Conservation (phyloP, 2,888 invertebrate genomes). For the Pyralis farinalis region DNA sequence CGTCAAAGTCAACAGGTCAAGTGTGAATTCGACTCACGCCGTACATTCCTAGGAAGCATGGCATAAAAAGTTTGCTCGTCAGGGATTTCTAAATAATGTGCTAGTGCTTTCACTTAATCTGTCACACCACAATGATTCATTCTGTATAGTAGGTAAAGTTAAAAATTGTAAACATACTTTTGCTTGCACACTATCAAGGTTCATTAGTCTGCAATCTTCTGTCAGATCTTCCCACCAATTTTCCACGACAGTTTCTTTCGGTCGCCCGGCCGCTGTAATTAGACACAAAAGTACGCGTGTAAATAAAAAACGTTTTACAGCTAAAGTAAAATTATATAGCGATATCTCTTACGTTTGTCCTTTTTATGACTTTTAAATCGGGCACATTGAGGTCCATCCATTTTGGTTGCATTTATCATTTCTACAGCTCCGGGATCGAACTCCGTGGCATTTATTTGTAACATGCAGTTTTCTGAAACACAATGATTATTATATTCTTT, state of each 20-base stretch:
- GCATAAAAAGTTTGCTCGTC: no score
- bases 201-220: slow-evolving; percentile 86
- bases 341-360: slow-evolving; percentile 50
- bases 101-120: no score
- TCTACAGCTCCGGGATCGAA: slow-evolving; percentile 58
- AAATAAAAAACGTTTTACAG: not conserved
- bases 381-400: slow-evolving; percentile 47
- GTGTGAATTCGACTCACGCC: no score
- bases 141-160: no score
- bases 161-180: no score
- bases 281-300: slow-evolving; percentile 1
- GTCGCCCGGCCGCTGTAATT: slow-evolving; percentile 34
- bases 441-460: slow-evolving; percentile 38
- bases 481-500: no score
- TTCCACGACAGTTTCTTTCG: slow-evolving; percentile 75
- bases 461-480: slow-evolving; percentile 61
- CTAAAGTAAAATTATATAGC: not conserved
- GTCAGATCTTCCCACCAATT: slow-evolving; percentile 87
- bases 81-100: no score
- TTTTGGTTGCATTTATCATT: slow-evolving; percentile 51
- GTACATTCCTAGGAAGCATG: no score
- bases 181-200: slow-evolving; percentile 79
- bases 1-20: no score
- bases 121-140: no score
- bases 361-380: slow-evolving; percentile 69